Evolutionary conservation across 1,140 invertebrate species (phyloP), one percentile per base, ranked within the genome.

Genomic region (Brachionus calyciflorus): DNA sequence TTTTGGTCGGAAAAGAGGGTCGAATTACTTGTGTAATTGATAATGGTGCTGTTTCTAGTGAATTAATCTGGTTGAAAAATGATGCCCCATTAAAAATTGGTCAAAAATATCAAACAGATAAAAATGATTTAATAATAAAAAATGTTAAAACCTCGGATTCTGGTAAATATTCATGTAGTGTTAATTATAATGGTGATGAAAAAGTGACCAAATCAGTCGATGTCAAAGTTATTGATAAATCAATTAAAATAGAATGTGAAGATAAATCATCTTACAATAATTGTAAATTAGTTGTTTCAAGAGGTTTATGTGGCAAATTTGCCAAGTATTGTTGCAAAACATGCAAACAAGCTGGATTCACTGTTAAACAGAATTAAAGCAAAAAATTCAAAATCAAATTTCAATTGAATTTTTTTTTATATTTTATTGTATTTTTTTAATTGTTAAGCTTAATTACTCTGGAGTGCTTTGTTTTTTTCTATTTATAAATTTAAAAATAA

Each of bases 211-310:
- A 73, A 19, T 73, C 69, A 17, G 28, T 73, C 0, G 44, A 73
- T 17, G 24, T 73, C 4, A 51, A 37, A 41, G 46, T 51, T 14
- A 30, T 49, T 21, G 30, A 51, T 37, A 6, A 48, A 9, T 6
- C n/a, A 7, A 73, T 6, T 1, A 65, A 21, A 30, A 55, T 10
- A 9, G 51, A 73, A 19, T 73, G 69, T 7, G 51, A 73, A 28
- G 69, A 73, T 51, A 26, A 37, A 12, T 49, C 69, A 41, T 73
- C 69, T 37, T 73, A 73, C 51, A 49, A 41, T 51, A 51, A 73
- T 33, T 73, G 69, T 30, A 49, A 49, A 51, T 49, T 73, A 28
- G 69, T 73, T 19, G 69, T 55, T 2, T 1, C 48, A 14, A 49
- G 33, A 48, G 69, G 69, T 17, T 41, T 48, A n/a, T 73, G 69